A percentile compares a stretch with the other conserved stretches of the same genome.
Evolutionary conservation across 1,140 invertebrate genomes (phyloP).

Genomic region (Aphaenogaster rudis): DNA sequence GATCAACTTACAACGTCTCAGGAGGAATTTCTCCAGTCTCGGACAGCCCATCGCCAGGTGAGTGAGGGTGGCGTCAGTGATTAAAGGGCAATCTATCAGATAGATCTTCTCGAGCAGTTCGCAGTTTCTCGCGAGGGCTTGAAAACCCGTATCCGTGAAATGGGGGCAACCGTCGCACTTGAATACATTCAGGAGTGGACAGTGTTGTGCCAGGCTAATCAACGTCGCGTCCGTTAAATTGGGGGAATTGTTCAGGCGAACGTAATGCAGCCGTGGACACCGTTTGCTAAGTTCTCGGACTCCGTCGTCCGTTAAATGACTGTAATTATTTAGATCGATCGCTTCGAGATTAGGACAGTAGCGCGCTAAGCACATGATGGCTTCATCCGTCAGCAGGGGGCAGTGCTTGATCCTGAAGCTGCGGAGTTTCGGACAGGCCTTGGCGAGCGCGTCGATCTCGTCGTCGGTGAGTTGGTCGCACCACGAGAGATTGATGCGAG

Average conservation of each 20-base stretch:
- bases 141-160: constrained; percentile 98
- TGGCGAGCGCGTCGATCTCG: constrained; percentile 95
- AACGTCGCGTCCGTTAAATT: constrained; percentile 96
- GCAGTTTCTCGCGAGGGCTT: constrained; percentile 97
- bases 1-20: constrained; percentile 99
- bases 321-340: constrained; percentile 90
- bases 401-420: constrained; percentile 98
- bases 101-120: constrained; percentile 98
- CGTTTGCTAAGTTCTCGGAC: constrained; percentile 93
- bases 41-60: constrained; percentile 98
- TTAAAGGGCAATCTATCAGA: constrained; percentile 98
- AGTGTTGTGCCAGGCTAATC: constrained; percentile 94
- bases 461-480: constrained; percentile 97
- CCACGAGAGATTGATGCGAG: constrained; percentile 98
- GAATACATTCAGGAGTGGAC: constrained; percentile 95
- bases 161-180: constrained; percentile 98
- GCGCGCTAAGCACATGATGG: constrained; percentile 94
- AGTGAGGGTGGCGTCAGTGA: constrained; percentile 97
- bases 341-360: constrained; percentile 95
- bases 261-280: constrained; percentile 94
- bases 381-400: constrained; percentile 94
- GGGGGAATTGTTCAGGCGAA: constrained; percentile 97
- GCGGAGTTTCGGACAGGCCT: constrained; percentile 95
- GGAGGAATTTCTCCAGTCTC: constrained; percentile 95
- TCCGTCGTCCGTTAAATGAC: constrained; percentile 95